These are phyloP conservation scores for Channa striata DNA, from an alignment of 2,797 vertebrate genomes.

Conservation along the genomic window DNA sequence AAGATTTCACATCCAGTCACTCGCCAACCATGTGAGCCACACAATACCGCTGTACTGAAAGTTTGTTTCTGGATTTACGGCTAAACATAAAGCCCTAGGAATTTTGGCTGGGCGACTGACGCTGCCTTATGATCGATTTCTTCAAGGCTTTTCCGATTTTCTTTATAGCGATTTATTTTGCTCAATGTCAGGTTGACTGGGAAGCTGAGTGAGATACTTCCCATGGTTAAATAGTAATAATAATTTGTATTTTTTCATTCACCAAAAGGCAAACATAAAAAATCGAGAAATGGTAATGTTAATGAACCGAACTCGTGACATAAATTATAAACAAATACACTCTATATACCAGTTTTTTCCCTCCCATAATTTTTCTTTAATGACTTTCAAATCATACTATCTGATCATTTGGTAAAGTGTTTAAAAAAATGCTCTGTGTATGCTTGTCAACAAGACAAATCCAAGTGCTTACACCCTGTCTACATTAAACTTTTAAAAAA, in stretches of 20 bases:
- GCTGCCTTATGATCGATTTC: background rate
- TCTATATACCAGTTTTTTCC: background rate
- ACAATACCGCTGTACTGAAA: constrained; percentile 22
- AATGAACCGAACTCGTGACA: background rate
- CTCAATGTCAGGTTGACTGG: background rate
- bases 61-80: constrained; percentile 41
- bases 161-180: background rate
- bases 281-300: background rate
- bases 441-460: background rate
- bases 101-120: background rate
- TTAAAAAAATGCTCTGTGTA: background rate
- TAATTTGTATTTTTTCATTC: background rate
- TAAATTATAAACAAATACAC: background rate
- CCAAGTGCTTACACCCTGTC: background rate
- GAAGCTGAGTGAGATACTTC: background rate
- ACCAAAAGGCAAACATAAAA: background rate
- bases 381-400: background rate
- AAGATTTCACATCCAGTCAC: constrained; percentile 45
- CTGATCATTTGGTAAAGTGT: background rate
- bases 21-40: constrained; percentile 48
- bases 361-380: background rate
- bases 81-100: constrained; percentile 14
- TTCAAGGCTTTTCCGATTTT: background rate
- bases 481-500: background rate
- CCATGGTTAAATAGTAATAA: background rate